Percentiles rank a stretch among this genome's conserved stretches.
These are phyloP conservation scores for Capitulum mitella DNA, from an alignment of 2,888 invertebrate genomes.

Conservation along the genomic window DNA sequence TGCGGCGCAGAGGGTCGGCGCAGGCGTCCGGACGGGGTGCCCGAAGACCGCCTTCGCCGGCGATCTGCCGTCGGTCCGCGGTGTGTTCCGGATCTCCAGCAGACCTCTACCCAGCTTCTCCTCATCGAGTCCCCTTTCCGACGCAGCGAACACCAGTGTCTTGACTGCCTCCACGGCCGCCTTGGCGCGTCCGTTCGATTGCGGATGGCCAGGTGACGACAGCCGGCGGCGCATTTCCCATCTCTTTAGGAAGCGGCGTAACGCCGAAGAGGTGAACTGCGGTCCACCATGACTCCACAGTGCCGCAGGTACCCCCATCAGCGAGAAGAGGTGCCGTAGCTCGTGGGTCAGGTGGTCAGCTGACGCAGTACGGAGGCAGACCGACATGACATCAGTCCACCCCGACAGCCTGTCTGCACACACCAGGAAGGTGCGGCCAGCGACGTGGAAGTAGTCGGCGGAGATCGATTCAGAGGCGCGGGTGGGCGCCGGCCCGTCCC, in stretches of 20 bases:
- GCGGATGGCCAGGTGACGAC: background rate
- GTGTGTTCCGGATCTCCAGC: background rate
- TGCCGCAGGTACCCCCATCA: no score
- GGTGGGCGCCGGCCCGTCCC: constrained; percentile 1
- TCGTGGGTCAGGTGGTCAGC: no score
- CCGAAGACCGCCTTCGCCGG: no score
- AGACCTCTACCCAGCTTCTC: background rate
- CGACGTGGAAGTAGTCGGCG: background rate
- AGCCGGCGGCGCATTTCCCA: constrained; percentile 17
- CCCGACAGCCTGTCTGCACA: constrained; percentile 28
- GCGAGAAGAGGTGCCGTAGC: background rate
- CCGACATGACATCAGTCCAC: constrained; percentile 17
- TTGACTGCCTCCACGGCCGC: no score
- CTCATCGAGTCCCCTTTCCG: background rate
- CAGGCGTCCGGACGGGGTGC: constrained; percentile 18
- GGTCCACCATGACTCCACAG: background rate
- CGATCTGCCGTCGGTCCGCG: no score
- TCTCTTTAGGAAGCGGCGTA: no score
- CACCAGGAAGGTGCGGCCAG: no score
- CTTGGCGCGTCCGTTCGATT: no score
- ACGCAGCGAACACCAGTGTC: background rate
- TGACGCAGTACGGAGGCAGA: constrained; percentile 7
- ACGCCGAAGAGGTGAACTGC: no score
- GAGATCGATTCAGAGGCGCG: background rate
- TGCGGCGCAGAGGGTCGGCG: constrained; percentile 24